These are phyloP conservation scores for Heliothis subflexa DNA, from an alignment of 1,140 invertebrate genomes.

Conservation along the genomic window DNA sequence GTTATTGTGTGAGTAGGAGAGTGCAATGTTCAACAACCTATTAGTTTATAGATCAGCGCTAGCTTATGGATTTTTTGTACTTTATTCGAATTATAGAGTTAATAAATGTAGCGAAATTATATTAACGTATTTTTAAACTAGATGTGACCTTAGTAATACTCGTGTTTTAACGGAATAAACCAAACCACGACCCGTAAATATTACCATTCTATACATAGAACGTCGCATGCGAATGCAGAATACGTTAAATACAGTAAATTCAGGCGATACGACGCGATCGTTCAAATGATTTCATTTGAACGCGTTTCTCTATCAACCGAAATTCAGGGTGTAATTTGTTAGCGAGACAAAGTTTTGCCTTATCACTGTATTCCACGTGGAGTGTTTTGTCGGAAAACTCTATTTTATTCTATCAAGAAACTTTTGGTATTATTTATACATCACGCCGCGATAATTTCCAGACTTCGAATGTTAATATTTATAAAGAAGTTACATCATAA, in stretches of 20 bases:
- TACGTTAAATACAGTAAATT: slow-evolving; percentile 60
- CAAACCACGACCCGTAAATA: too few species aligned
- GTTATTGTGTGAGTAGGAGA: slow-evolving; percentile 70
- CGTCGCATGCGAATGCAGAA: background rate
- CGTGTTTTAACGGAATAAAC: too few species aligned
- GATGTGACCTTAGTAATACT: too few species aligned
- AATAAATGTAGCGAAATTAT: too few species aligned
- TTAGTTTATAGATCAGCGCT: slow-evolving; percentile 60
- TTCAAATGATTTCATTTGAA: slow-evolving; percentile 83
- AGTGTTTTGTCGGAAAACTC: slow-evolving; percentile 80
- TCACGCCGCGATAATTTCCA: slow-evolving; percentile 11
- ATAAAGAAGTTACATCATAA: slow-evolving; percentile 1
- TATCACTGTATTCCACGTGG: slow-evolving; percentile 84
- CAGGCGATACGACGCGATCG: slow-evolving; percentile 74
- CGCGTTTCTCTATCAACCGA: slow-evolving; percentile 84
- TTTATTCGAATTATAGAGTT: too few species aligned
- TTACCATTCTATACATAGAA: too few species aligned
- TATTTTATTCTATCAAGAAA: slow-evolving; percentile 73
- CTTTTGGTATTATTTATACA: slow-evolving; percentile 55
- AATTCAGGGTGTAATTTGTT: slow-evolving; percentile 84
- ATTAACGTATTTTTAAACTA: too few species aligned
- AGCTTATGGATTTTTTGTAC: background rate
- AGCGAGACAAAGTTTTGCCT: slow-evolving; percentile 82
- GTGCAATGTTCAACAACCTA: slow-evolving; percentile 14
- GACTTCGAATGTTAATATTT: slow-evolving; percentile 17